Conservation (phyloP, 2,797 vertebrate genomes). For the Betta splendens region DNA sequence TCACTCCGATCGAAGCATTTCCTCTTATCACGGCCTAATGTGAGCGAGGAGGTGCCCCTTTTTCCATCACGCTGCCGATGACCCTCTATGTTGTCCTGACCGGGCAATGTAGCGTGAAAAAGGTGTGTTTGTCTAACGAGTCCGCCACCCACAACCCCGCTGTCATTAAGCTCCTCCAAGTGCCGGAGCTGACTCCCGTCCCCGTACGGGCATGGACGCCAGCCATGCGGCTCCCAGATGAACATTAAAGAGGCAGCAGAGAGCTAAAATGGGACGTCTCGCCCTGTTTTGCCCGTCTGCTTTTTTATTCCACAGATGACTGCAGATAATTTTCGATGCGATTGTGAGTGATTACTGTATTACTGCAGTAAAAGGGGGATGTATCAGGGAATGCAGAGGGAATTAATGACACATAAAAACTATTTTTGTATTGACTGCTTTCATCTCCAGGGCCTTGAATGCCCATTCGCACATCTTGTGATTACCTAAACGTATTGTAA, state of each 20-base stretch:
- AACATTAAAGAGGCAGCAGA: conserved; percentile 86
- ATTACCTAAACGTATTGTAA: conserved; percentile 91
- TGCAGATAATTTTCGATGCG: conserved; percentile 93
- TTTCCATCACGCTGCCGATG: conserved; percentile 71
- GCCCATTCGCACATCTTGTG: conserved; percentile 87
- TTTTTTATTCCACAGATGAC: conserved; percentile 91
- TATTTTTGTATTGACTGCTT: conserved; percentile 90
- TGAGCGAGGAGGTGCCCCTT: conserved; percentile 60
- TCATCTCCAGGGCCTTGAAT: conserved; percentile 83
- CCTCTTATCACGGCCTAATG: conserved; percentile 63
- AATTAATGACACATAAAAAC: conserved; percentile 99
- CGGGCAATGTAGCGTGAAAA: conserved; percentile 85
- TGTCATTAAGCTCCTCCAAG: conserved; percentile 83
- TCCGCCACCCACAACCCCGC: conserved; percentile 77
- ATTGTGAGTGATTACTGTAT: conserved; percentile 98
- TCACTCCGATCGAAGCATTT: conserved; percentile 69
- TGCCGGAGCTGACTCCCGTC: conserved; percentile 71
- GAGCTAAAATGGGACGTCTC: conserved; percentile 80
- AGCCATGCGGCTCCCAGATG: conserved; percentile 79
- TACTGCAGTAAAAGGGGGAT: conserved; percentile 91
- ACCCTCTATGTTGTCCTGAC: conserved; percentile 79
- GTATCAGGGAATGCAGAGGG: conserved; percentile 88
- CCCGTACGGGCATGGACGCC: conserved; percentile 65
- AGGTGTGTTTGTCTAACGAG: conserved; percentile 68
- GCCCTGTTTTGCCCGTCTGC: conserved; percentile 80